Conservation (phyloP, 1,140 invertebrate genomes). For the Drosophila persimilis region DNA sequence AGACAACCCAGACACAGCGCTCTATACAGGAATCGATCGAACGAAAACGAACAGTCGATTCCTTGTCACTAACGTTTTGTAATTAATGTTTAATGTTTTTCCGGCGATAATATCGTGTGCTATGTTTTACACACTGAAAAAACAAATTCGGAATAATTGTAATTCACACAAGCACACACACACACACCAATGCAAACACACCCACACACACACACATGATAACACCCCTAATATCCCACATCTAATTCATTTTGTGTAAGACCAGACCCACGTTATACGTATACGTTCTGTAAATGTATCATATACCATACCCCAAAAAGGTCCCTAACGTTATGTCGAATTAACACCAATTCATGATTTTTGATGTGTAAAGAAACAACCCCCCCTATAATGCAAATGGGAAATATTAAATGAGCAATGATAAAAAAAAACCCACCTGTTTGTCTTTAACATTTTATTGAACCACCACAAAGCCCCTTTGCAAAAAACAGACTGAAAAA, state of each 20-base stretch:
- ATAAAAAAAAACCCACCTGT: constrained; percentile 26
- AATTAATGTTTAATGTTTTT: constrained; percentile 46
- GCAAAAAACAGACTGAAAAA: constrained; percentile 32
- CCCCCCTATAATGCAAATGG: constrained; percentile 32
- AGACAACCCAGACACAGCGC: constrained; percentile 15
- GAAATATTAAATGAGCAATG: constrained; percentile 52
- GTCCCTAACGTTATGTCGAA: constrained; percentile 63
- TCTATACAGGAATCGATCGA: constrained; percentile 5
- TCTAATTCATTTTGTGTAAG: constrained; percentile 19
- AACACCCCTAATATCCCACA: constrained; percentile 13
- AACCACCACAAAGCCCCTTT: constrained; percentile 2
- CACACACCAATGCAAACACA: not conserved
- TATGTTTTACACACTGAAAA: constrained; percentile 60
- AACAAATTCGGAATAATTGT: constrained; percentile 28
- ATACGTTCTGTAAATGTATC: constrained; percentile 37
- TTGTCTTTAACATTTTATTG: constrained; percentile 50
- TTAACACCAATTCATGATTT: constrained; percentile 51
- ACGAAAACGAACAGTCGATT: not conserved
- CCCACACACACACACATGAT: not conserved
- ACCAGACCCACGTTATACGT: constrained; percentile 11
- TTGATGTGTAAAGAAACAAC: constrained; percentile 59
- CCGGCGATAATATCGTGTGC: constrained; percentile 68
- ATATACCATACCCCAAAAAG: constrained; percentile 30
- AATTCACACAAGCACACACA: constrained; percentile 14
- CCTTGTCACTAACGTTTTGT: constrained; percentile 10